Evolutionary conservation across 2,888 invertebrate genomes (phyloP).

Genomic region (Aethes cnicana): DNA sequence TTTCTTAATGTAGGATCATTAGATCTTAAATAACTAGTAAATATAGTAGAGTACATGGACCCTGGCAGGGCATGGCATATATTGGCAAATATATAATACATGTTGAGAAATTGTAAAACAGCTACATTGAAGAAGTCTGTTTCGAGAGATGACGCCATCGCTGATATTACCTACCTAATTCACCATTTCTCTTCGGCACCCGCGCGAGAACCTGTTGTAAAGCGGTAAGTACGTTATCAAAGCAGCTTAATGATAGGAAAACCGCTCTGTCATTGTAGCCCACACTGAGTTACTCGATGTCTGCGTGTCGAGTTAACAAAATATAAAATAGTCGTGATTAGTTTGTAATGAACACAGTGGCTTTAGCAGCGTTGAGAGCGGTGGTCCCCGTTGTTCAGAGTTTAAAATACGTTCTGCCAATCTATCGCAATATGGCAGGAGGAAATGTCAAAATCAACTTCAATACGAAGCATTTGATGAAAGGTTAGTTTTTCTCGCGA

Average conservation of each 20-base stretch:
- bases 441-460: slow-evolving; percentile 54
- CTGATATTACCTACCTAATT: no score
- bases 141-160: no score
- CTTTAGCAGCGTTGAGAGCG: slow-evolving; percentile 43
- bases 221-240: slow-evolving; percentile 16
- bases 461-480: slow-evolving; percentile 65
- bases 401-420: slow-evolving; percentile 51
- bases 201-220: no score
- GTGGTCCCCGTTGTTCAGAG: slow-evolving; percentile 49
- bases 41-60: no score
- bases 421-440: slow-evolving; percentile 52
- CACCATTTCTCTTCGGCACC: no score
- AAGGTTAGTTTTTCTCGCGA: slow-evolving; percentile 50
- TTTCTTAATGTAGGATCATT: no score
- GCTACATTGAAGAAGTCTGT: no score
- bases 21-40: no score
- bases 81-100: no score
- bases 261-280: slow-evolving; percentile 2
- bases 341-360: slow-evolving; percentile 40
- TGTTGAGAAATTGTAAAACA: no score
- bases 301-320: background rate
- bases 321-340: background rate
- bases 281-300: slow-evolving; percentile 1
- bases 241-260: slow-evolving; percentile 3
- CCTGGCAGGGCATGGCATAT: no score